Evolutionary conservation across 2,113 vertebrate genomes (phyloP), one percentile per base, ranked within the genome.

Genomic region (Zapornia atra): DNA sequence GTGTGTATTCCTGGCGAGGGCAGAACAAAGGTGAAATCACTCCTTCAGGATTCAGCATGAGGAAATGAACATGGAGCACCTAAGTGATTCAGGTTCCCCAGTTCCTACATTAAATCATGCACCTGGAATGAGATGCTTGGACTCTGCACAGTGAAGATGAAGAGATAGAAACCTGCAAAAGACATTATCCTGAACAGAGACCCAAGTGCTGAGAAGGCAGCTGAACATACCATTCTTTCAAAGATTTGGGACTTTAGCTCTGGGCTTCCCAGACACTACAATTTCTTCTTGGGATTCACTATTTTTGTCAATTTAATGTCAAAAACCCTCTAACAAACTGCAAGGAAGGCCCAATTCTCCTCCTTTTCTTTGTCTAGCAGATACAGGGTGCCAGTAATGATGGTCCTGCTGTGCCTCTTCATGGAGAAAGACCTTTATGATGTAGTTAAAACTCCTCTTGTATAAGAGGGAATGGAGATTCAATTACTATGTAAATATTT

Each of bases 401-500:
- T 19, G 10, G 12, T 29, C 63, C 61, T 81, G 29, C 28, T 80
- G 1, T 50, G n/a, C 18, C n/a, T 83, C 28, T 26, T 51, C 15
- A 48, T 18, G 15, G 44, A 82, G 21, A 82, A 51, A n/a, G 17
- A 68, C 10, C 13, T 63, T 94, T 26, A 28, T 0, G 0, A 16
- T 57, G 25, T 10, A 29, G 7, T 34, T 79, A 60, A 48, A 29
- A 31, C 12, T 72, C 50, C 80, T 8, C 17, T 44, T 48, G n/a
- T 75, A 56, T 72, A 90, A 80, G 5, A 73, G 2, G 15, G 36
- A 73, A 38, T 56, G 10, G 11, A 63, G 51, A 81, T 75, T 70
- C 42, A 59, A 63, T 93, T 80, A 29, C 12, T 81, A 42, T 40
- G 28, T 24, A 77, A 90, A 77, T 38, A 66, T 73, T 92, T 93